phyloP scores from a whole-genome alignment of 2,888 invertebrate genomes.

The Phrixothrix hirtus region DNA sequence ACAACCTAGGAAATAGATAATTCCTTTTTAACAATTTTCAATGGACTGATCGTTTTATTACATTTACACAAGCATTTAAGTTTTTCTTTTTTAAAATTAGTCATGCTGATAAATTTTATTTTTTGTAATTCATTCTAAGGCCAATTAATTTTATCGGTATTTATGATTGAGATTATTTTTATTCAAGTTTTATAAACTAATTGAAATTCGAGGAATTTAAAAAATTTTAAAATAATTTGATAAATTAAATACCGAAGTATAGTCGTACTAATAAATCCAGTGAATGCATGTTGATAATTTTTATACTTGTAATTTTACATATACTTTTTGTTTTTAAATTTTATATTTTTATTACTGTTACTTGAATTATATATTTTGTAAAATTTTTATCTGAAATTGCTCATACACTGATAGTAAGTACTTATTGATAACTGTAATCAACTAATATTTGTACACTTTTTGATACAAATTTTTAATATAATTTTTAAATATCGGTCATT shows the following conservation, averaged over 20 bases:
- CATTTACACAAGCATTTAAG: constrained; percentile 9
- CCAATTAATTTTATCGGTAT: too few species aligned
- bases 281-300: too few species aligned
- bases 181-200: too few species aligned
- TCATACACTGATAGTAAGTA: not conserved
- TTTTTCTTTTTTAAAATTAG: constrained; percentile 7
- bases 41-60: constrained; percentile 16
- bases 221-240: too few species aligned
- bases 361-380: not conserved
- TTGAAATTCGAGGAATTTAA: too few species aligned
- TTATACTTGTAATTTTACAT: too few species aligned
- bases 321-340: not conserved
- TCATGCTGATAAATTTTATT: too few species aligned
- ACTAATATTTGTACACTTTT: constrained; percentile 1
- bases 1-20: constrained; percentile 81
- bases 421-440: constrained; percentile 1
- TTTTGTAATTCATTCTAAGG: too few species aligned
- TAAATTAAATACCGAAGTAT: too few species aligned
- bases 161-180: too few species aligned
- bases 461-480: not conserved
- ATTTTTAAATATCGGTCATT: not conserved
- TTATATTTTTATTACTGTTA: not conserved
- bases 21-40: constrained; percentile 2
- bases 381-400: constrained; percentile 1
- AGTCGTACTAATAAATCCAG: too few species aligned